Base-by-base conservation (phyloP, 1,140 invertebrate genomes). In the Leptoteleia sp. region DNA sequence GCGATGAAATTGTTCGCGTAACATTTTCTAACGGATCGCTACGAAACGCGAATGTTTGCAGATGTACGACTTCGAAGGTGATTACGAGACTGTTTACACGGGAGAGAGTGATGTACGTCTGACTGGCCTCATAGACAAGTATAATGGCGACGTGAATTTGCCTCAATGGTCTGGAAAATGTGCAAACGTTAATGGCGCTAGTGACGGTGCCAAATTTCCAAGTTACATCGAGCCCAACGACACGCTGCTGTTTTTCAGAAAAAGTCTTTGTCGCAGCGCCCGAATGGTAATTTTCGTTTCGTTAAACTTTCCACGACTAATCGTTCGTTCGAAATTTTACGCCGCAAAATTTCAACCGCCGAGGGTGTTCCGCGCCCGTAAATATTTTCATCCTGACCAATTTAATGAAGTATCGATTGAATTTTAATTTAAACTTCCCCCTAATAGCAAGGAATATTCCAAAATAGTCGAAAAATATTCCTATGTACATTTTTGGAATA, bases 31-130 rank as follows among this genome's bases (percentile, higher is more conserved):
- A 48, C 31, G 22, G 33, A 40, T 65, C 42, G 11, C n/a, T 55
- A 33, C 43, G 11, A 67, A 25, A 19, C 29, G 5, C 7, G 27
- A 22, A 50, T 64, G 17, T 79, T 87, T 88, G 15, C 87, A 96
- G 94, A 96, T 96, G 95, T 96, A 96, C 82, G 94, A 96, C 76
- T 96, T 96, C 68, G 90, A 91, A 7, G 94, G 93, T 0, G 95
- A 96, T 81, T 94, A 91, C 59, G 94, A 94, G 81, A 96, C 95
- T 0, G 91, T 95, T 42, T 95, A 92, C 86, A 96, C 95, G 0
- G 96, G 95, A 1, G 91, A 91, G 45, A 88, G 87, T 0, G 92
- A 95, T 76, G 81, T 92, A 5, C 82, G 85, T 16, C 65, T 91
- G 25, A 91, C 94, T 5, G 95, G 95, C 1, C 88, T 95, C 0